phyloP scores from a whole-genome alignment of 2,888 invertebrate genomes.

The Hypena proboscidalis region DNA sequence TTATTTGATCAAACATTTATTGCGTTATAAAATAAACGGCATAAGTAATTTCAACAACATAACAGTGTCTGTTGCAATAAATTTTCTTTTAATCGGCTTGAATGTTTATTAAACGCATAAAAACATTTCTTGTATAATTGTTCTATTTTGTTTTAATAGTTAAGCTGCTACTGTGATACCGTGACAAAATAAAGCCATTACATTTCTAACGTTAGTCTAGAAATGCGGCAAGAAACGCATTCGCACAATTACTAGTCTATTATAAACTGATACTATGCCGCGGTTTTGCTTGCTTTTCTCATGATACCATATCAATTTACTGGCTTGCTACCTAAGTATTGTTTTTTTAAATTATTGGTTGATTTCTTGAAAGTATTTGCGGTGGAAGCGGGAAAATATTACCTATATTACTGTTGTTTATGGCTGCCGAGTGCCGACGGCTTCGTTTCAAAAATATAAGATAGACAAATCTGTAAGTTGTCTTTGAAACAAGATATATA shows the following conservation, averaged over 20 bases:
- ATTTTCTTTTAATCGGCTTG: too few species aligned
- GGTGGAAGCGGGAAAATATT: not conserved
- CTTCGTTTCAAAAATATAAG: not conserved
- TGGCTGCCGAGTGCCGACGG: too few species aligned
- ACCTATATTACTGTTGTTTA: not conserved
- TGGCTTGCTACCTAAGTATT: constrained; percentile 35
- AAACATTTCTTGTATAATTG: constrained; percentile 24
- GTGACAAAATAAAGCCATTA: constrained; percentile 40
- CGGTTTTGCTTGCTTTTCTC: constrained; percentile 56
- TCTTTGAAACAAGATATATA: too few species aligned
- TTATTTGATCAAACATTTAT: too few species aligned
- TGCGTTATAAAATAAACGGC: too few species aligned
- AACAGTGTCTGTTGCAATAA: too few species aligned
- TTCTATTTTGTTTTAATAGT: constrained; percentile 3
- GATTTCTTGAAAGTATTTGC: constrained; percentile 17
- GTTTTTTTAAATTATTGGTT: constrained; percentile 30
- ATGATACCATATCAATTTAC: constrained; percentile 57
- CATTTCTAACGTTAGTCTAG: constrained; percentile 15
- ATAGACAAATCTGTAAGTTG: too few species aligned
- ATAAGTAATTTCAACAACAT: too few species aligned
- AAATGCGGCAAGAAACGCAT: constrained; percentile 48
- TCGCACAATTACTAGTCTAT: constrained; percentile 63
- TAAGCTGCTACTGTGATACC: not conserved
- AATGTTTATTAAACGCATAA: too few species aligned
- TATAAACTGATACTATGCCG: constrained; percentile 58